Evolutionary conservation across 1,140 invertebrate genomes (phyloP).

Genomic region (Philopotamus ludificatus): DNA sequence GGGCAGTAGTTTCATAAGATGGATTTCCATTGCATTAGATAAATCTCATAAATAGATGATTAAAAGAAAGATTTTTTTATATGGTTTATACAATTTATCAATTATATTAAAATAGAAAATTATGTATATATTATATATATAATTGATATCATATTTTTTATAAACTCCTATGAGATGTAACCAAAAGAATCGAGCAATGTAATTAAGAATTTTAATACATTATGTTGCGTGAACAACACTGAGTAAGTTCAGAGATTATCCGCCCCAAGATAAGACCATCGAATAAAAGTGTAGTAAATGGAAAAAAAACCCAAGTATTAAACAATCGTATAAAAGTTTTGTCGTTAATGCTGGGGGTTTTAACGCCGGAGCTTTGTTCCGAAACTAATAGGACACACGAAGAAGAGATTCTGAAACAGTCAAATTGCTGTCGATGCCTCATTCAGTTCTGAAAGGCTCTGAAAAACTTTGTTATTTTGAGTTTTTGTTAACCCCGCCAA

Average conservation of each 20-base stretch:
- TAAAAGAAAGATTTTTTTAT: too few relatives aligned
- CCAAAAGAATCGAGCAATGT: too few relatives aligned
- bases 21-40: too few relatives aligned
- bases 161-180: too few relatives aligned
- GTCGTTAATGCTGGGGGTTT: conserved; percentile 12
- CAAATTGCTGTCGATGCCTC: background rate
- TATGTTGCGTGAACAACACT: background rate
- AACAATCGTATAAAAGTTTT: conserved; percentile 28
- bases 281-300: background rate
- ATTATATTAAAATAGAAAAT: too few relatives aligned
- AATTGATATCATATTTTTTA: too few relatives aligned
- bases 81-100: too few relatives aligned
- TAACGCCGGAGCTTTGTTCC: conserved; percentile 24
- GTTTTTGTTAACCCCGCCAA: background rate
- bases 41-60: too few relatives aligned
- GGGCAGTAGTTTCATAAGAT: too few relatives aligned
- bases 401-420: conserved; percentile 2
- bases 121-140: too few relatives aligned
- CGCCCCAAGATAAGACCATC: background rate
- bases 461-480: background rate
- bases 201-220: too few relatives aligned
- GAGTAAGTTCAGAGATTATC: background rate
- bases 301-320: conserved; percentile 14
- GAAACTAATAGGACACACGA: conserved; percentile 20
- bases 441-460: background rate